Evolutionary conservation across 2,888 invertebrate species (phyloP).

Genomic region (Alentia gelatinosa): DNA sequence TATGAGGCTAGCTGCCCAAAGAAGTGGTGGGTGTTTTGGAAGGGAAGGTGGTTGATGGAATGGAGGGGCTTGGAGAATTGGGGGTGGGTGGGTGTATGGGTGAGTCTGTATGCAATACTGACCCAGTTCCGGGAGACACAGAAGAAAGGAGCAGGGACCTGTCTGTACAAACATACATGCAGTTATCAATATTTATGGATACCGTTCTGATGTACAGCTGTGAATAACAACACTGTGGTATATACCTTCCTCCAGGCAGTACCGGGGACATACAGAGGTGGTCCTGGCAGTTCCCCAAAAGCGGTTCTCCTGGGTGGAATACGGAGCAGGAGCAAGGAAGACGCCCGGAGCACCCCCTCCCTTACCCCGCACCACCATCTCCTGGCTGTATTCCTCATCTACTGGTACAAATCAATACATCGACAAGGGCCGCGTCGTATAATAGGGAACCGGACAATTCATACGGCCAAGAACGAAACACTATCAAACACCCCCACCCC

Average conservation of each 20-base stretch:
- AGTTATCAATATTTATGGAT: no score
- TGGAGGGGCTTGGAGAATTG: not conserved
- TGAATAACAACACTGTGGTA: no score
- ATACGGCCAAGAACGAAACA: constrained; percentile 31
- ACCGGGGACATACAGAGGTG: no score
- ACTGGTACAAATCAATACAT: constrained; percentile 34
- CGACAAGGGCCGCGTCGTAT: not conserved
- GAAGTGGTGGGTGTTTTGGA: not conserved
- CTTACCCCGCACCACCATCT: not conserved
- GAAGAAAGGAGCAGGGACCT: no score
- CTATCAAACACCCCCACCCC: constrained; percentile 6
- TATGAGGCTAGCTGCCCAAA: no score
- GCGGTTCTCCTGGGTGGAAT: not conserved
- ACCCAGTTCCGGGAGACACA: no score
- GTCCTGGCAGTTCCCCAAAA: not conserved
- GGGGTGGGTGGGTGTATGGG: not conserved
- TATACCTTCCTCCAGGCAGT: no score
- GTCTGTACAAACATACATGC: no score
- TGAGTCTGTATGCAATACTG: no score
- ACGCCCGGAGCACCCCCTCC: not conserved
- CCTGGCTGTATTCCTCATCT: constrained; percentile 15
- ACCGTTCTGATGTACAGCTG: no score
- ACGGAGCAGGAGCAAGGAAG: not conserved
- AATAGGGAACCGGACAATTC: constrained; percentile 36
- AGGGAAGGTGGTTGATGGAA: not conserved